A percentile compares a stretch with the other conserved stretches of the same genome.
Conservation (phyloP, 2,888 invertebrate genomes). For the Smittia aterrima region DNA sequence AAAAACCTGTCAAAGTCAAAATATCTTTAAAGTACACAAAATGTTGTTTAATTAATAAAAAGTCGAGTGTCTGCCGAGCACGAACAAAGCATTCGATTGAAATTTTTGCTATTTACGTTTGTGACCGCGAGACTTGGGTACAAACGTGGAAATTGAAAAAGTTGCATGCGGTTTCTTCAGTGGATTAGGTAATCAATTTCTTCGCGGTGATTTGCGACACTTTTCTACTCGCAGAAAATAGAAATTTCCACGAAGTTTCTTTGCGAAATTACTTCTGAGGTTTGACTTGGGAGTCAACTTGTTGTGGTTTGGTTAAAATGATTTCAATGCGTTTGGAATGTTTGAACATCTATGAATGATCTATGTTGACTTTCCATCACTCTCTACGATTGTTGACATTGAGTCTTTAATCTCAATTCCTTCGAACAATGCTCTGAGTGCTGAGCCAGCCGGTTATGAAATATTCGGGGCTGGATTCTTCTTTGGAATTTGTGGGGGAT, state of each 20-base stretch:
- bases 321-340: not conserved
- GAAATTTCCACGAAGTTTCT: not conserved
- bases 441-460: not conserved
- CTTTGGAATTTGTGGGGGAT: not conserved
- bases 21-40: not conserved
- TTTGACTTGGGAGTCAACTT: too few species aligned
- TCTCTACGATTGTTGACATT: not conserved
- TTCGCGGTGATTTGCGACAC: not conserved
- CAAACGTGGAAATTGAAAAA: slow-evolving; percentile 1
- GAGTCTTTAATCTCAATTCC: not conserved
- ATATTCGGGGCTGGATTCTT: not conserved
- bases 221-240: not conserved
- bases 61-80: not conserved
- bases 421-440: not conserved
- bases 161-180: not conserved
- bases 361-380: not conserved
- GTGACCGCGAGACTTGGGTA: not conserved
- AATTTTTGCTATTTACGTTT: not conserved
- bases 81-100: not conserved
- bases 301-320: too few species aligned
- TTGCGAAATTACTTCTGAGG: not conserved
- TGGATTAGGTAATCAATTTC: not conserved
- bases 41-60: not conserved
- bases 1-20: not conserved
- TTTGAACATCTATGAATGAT: not conserved